Conservation (phyloP, 1,140 invertebrate species). For the Panagrolaimus sp. region DNA sequence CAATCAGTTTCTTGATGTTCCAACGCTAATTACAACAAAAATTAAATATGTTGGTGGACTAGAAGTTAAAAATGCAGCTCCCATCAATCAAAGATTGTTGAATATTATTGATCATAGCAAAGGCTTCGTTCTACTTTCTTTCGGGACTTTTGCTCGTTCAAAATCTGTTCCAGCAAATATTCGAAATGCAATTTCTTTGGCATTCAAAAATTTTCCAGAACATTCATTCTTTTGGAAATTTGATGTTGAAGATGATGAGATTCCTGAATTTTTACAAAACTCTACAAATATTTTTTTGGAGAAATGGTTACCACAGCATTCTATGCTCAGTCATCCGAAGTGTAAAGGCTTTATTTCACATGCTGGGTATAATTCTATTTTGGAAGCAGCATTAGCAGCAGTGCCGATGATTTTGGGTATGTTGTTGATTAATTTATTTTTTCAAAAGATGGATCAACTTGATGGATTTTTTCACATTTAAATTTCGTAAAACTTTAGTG, state of each 20-base stretch:
- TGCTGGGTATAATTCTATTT: conserved; percentile 66
- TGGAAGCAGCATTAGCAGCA: conserved; percentile 67
- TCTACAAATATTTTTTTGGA: conserved; percentile 14
- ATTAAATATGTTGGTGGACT: no score
- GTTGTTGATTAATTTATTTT: conserved; percentile 45
- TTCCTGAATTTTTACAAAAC: neutral
- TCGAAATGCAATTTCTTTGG: neutral
- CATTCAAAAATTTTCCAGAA: conserved; percentile 19
- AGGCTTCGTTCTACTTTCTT: no score
- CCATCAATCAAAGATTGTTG: no score
- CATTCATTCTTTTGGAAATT: conserved; percentile 28
- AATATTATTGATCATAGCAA: no score
- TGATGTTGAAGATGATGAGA: conserved; percentile 17
- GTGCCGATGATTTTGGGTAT: conserved; percentile 64
- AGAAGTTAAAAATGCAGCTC: no score
- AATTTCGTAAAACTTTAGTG: no score
- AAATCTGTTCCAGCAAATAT: no score
- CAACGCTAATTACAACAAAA: no score
- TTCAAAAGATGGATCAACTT: neutral
- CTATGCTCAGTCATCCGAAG: conserved; percentile 63
- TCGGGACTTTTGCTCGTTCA: no score
- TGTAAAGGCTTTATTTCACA: conserved; percentile 68
- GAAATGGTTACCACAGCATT: conserved; percentile 19
- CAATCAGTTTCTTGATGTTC: no score
- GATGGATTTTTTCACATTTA: no score